phyloP scores from a whole-genome alignment of 2,888 invertebrate species.

The Machimus rusticus region DNA sequence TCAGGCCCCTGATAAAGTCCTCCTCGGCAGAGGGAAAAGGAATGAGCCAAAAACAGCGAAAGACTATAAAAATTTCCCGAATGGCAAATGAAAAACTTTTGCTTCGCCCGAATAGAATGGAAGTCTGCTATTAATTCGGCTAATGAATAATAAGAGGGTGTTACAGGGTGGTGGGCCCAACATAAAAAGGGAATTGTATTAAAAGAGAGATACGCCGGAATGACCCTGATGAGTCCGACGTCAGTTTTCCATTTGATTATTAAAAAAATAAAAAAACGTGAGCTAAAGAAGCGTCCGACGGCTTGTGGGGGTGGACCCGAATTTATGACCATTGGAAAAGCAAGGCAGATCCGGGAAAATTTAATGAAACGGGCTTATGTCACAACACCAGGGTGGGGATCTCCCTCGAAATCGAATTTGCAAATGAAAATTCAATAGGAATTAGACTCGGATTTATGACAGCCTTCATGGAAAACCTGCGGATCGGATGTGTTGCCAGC shows the following conservation, averaged over 20 bases:
- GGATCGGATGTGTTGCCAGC: neutral
- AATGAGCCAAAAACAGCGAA: neutral
- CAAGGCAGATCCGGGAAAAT: neutral
- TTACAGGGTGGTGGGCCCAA: slow-evolving; percentile 1
- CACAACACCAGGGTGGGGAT: neutral
- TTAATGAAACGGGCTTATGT: neutral
- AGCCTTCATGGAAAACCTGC: neutral
- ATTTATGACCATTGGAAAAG: slow-evolving; percentile 6
- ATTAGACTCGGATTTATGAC: neutral
- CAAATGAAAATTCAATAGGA: slow-evolving; percentile 24
- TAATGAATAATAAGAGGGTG: slow-evolving; percentile 23
- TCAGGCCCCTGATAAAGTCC: neutral
- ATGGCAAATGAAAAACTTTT: slow-evolving; percentile 15
- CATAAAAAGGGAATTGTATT: slow-evolving; percentile 2
- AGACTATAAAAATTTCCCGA: slow-evolving; percentile 20
- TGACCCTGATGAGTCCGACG: slow-evolving; percentile 3
- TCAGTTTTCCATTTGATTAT: slow-evolving; percentile 22
- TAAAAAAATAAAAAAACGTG: neutral
- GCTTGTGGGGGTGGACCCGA: neutral
- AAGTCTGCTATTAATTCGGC: slow-evolving; percentile 20
- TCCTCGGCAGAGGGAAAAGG: neutral
- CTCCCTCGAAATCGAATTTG: neutral
- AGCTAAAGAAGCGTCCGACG: neutral
- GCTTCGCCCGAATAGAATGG: neutral
- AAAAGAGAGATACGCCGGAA: neutral